Conservation (phyloP, 2,113 vertebrate genomes). For the Phrynocephalus versicolor region DNA sequence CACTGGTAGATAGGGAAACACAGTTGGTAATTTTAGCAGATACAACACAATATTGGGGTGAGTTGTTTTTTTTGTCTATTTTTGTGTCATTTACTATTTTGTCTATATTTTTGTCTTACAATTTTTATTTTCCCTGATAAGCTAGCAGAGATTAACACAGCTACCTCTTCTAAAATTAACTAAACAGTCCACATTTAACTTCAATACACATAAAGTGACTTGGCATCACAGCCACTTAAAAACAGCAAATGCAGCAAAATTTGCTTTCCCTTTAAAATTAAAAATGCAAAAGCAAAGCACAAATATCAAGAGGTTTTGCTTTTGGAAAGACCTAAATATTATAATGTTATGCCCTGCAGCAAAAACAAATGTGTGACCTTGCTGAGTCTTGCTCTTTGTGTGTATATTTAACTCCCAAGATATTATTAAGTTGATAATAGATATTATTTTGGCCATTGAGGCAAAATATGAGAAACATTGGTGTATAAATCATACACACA, state of each 20-base stretch:
- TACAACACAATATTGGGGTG: too few relatives aligned
- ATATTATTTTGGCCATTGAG: neutral
- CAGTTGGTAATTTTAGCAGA: too few relatives aligned
- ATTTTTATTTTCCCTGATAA: too few relatives aligned
- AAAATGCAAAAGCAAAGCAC: slow-evolving; percentile 9
- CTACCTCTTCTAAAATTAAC: neutral
- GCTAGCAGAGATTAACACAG: too few relatives aligned
- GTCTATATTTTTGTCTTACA: too few relatives aligned
- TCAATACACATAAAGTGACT: slow-evolving; percentile 1
- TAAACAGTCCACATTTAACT: slow-evolving; percentile 25
- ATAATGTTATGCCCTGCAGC: slow-evolving; percentile 27
- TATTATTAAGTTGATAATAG: neutral
- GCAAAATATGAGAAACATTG: neutral
- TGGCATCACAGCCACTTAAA: neutral
- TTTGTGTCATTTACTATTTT: too few relatives aligned
- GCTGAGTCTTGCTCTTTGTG: slow-evolving; percentile 8
- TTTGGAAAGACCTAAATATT: slow-evolving; percentile 13
- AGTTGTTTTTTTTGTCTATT: too few relatives aligned
- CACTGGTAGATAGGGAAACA: too few relatives aligned
- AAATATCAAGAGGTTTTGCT: slow-evolving; percentile 29
- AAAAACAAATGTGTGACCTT: slow-evolving; percentile 28
- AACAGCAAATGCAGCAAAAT: slow-evolving; percentile 24
- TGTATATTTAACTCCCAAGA: neutral
- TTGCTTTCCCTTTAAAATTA: neutral
- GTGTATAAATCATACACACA: neutral